These are phyloP conservation scores for Pantherophis vulpinus DNA, from an alignment of 2,797 vertebrate genomes.

Conservation along the genomic window DNA sequence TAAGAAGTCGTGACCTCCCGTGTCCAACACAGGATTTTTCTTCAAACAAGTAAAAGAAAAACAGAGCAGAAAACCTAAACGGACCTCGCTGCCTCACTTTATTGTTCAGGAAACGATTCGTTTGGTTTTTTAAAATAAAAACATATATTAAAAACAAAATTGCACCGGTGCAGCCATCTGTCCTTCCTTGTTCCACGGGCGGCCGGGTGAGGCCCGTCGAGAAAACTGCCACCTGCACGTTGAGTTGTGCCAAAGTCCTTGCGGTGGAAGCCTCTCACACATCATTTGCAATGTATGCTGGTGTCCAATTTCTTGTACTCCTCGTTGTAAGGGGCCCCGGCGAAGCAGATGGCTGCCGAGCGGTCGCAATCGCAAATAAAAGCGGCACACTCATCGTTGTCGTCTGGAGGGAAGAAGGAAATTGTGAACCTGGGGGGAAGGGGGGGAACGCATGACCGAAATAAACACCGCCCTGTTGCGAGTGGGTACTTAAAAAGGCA, in stretches of 20 bases:
- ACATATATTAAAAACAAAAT: no score
- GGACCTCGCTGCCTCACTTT: rapidly evolving
- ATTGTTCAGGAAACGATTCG: background rate
- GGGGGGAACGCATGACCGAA: no score
- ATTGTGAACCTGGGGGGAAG: background rate
- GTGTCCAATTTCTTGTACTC: conserved; percentile 42
- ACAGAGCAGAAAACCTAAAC: rapidly evolving
- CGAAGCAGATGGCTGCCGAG: conserved; percentile 77
- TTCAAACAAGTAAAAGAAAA: background rate
- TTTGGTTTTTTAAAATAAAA: background rate
- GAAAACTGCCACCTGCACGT: background rate
- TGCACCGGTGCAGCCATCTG: background rate
- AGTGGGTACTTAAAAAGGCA: no score
- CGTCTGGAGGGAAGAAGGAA: conserved; percentile 56
- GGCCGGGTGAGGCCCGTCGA: background rate
- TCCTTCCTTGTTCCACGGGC: background rate
- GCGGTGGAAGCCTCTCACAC: rapidly evolving
- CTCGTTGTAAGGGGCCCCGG: conserved; percentile 62
- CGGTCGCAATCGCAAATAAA: conserved; percentile 84
- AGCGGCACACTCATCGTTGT: conserved; percentile 64
- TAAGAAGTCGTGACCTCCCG: no score
- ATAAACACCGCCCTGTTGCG: no score
- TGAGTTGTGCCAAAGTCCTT: no score
- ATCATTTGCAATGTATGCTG: conserved; percentile 40
- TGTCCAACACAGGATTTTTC: background rate